Percentiles rank a stretch among this genome's conserved stretches.
phyloP scores from a whole-genome alignment of 2,888 invertebrate genomes.

The Rutpela maculata region DNA sequence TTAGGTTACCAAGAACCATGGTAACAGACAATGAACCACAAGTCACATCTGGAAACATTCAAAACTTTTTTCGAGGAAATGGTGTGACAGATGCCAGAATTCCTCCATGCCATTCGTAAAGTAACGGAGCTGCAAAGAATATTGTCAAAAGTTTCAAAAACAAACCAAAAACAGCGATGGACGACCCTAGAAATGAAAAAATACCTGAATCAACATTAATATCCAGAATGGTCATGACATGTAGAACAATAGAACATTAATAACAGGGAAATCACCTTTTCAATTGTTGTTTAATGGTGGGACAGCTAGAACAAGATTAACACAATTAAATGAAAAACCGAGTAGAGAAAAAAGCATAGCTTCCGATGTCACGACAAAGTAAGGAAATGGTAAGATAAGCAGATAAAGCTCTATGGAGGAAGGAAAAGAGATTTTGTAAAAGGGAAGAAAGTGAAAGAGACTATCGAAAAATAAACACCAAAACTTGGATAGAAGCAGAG shows the following conservation, averaged over 20 bases:
- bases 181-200: not conserved
- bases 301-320: not conserved
- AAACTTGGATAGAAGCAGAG: no score
- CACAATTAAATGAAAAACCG: not conserved
- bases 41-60: not conserved
- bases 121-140: not conserved
- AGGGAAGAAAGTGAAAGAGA: no score
- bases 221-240: not conserved
- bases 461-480: no score
- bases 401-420: no score
- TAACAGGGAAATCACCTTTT: not conserved
- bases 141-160: not conserved
- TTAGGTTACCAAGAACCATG: not conserved
- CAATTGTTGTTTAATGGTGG: not conserved
- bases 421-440: no score
- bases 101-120: not conserved
- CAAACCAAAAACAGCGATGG: not conserved
- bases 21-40: constrained; percentile 10
- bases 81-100: not conserved
- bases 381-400: no score
- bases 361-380: no score
- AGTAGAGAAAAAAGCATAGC: no score
- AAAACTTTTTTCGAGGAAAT: not conserved
- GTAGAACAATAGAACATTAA: no score
- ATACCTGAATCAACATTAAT: not conserved